Evolutionary conservation across 2,113 vertebrate genomes (phyloP).

Genomic region (Phrynocephalus versicolor): DNA sequence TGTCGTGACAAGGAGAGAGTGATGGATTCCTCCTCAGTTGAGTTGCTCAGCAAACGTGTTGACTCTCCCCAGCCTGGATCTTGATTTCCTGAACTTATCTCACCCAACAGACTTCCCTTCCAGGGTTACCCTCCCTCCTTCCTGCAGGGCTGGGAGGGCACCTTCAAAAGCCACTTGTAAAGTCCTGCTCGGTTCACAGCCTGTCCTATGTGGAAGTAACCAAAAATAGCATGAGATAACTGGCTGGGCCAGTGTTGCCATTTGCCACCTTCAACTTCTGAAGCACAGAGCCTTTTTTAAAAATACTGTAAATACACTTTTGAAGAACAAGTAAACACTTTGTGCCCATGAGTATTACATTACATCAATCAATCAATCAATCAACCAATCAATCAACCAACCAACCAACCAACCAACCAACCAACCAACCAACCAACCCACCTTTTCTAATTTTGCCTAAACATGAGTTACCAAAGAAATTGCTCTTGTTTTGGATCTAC

Average conservation of each 20-base stretch:
- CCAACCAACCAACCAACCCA: no score
- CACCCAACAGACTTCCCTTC: conserved; percentile 66
- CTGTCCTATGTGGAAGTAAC: conserved; percentile 39
- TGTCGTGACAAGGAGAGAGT: conserved; percentile 55
- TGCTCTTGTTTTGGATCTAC: no score
- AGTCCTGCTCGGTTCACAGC: conserved; percentile 54
- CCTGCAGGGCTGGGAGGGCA: conserved; percentile 36
- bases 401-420: no score
- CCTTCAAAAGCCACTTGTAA: conserved; percentile 46
- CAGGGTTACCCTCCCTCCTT: not conserved
- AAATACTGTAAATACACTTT: conserved; percentile 57
- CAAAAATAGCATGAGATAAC: conserved; percentile 68
- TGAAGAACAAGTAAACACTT: conserved; percentile 41
- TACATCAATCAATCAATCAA: no score
- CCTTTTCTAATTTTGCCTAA: no score
- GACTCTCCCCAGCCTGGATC: conserved; percentile 52
- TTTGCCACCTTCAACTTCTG: conserved; percentile 35
- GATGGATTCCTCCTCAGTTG: conserved; percentile 49
- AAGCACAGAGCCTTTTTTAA: conserved; percentile 30
- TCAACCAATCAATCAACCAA: no score
- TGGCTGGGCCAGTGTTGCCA: conserved; percentile 43
- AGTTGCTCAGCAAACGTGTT: conserved; percentile 50
- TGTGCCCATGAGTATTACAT: no score
- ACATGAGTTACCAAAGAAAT: no score
- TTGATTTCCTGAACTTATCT: conserved; percentile 70